phyloP scores from a whole-genome alignment of 2,888 invertebrate species.

The Noctua janthe region DNA sequence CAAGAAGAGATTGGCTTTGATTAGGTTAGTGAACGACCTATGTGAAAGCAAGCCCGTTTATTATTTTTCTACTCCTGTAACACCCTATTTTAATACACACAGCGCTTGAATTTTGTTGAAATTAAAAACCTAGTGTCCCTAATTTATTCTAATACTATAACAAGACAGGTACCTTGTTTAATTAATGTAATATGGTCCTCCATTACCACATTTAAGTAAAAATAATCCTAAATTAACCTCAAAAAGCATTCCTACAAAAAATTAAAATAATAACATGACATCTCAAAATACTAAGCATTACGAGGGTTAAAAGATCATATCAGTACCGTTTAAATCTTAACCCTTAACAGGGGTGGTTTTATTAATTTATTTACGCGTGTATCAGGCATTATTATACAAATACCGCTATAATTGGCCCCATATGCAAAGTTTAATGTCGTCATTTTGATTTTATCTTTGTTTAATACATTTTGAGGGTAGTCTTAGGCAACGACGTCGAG shows the following conservation, averaged over 20 bases:
- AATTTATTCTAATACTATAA: neutral
- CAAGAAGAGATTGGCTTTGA: neutral
- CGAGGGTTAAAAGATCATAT: constrained; percentile 81
- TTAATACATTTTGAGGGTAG: constrained; percentile 82
- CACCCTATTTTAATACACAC: neutral
- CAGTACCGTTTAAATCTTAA: constrained; percentile 83
- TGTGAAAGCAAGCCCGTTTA: neutral
- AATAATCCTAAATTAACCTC: neutral
- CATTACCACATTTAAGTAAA: neutral
- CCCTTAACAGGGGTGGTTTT: constrained; percentile 85
- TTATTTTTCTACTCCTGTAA: neutral
- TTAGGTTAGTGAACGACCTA: neutral
- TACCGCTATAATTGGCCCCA: constrained; percentile 85
- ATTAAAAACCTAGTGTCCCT: neutral
- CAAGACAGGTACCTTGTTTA: neutral
- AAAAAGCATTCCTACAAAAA: neutral
- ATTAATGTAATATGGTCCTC: neutral
- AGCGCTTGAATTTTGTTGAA: neutral
- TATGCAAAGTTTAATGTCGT: constrained; percentile 87
- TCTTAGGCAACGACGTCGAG: constrained; percentile 51
- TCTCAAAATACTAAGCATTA: constrained; percentile 58
- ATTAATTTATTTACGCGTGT: constrained; percentile 89
- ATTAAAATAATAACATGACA: constrained; percentile 23
- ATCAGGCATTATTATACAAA: constrained; percentile 84
- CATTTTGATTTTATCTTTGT: constrained; percentile 83